Percentiles rank a stretch among this genome's conserved stretches.
Evolutionary conservation across 2,797 vertebrate genomes (phyloP).

Genomic region (Macropodus opercularis): DNA sequence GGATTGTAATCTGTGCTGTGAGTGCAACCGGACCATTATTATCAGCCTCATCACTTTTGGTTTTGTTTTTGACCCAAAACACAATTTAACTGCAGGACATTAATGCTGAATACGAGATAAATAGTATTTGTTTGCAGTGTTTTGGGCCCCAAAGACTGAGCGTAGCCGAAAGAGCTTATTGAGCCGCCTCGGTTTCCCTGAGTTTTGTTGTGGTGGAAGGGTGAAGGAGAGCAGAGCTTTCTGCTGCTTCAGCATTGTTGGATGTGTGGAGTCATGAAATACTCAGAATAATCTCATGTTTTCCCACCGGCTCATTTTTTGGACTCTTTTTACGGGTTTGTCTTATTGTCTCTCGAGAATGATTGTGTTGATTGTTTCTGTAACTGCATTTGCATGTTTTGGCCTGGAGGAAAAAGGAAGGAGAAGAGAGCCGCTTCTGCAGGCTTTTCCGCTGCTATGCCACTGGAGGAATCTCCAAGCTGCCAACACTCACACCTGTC

Average conservation of each 20-base stretch:
- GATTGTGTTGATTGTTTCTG: conserved; percentile 30
- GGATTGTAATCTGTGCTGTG: too few species aligned
- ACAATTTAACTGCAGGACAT: conserved; percentile 30
- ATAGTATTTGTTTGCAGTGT: conserved; percentile 21
- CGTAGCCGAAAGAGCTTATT: conserved; percentile 38
- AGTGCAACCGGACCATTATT: conserved; percentile 1
- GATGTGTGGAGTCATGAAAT: conserved; percentile 58
- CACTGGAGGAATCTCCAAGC: conserved; percentile 45
- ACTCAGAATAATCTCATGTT: conserved; percentile 52
- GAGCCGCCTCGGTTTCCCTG: conserved; percentile 43
- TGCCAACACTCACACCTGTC: conserved; percentile 35
- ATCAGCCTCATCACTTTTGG: neutral
- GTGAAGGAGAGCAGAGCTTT: conserved; percentile 43
- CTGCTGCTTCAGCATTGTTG: conserved; percentile 54
- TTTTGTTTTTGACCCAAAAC: conserved; percentile 7
- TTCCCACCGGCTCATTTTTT: conserved; percentile 36
- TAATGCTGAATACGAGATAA: conserved; percentile 33
- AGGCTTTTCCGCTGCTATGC: conserved; percentile 40
- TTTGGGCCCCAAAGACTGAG: conserved; percentile 49
- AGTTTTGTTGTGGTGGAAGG: conserved; percentile 32
- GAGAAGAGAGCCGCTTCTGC: conserved; percentile 34
- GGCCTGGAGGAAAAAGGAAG: conserved; percentile 30
- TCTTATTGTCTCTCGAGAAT: conserved; percentile 22
- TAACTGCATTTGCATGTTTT: conserved; percentile 35
- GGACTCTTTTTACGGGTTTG: conserved; percentile 18